Conservation (phyloP, 2,113 vertebrate genomes). For the Microcebus murinus region DNA sequence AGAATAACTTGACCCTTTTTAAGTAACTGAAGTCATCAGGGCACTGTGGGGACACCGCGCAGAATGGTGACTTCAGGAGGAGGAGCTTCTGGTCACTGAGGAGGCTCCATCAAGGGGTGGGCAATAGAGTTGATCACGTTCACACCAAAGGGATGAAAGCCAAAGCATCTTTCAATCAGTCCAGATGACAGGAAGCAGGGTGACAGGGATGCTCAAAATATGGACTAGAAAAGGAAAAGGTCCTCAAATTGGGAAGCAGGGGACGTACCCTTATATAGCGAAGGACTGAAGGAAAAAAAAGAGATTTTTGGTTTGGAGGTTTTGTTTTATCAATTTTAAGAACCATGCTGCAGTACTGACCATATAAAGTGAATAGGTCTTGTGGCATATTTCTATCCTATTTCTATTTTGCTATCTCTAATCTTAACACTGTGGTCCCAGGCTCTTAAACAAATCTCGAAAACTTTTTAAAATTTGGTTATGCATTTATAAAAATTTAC, state of each 20-base stretch:
- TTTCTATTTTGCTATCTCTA: not conserved
- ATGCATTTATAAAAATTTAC: not conserved
- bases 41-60: accelerated
- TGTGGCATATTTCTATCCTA: not conserved
- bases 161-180: not conserved
- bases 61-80: not conserved
- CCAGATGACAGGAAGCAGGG: not conserved
- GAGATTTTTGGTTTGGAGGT: not conserved
- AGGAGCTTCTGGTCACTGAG: not conserved
- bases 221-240: not conserved
- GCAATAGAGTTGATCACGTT: not conserved
- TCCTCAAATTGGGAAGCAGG: not conserved
- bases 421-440: not conserved
- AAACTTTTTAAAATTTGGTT: not conserved
- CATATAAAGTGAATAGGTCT: not conserved
- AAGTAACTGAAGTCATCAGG: not conserved
- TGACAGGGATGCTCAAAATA: not conserved
- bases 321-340: not conserved
- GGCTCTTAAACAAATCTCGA: not conserved
- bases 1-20: not conserved
- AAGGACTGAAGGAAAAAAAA: not conserved
- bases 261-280: accelerated
- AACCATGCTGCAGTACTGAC: not conserved
- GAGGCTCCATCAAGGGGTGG: accelerated
- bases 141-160: not conserved